phyloP scores from a whole-genome alignment of 1,140 invertebrate genomes.

The Trichonephila inaurata region DNA sequence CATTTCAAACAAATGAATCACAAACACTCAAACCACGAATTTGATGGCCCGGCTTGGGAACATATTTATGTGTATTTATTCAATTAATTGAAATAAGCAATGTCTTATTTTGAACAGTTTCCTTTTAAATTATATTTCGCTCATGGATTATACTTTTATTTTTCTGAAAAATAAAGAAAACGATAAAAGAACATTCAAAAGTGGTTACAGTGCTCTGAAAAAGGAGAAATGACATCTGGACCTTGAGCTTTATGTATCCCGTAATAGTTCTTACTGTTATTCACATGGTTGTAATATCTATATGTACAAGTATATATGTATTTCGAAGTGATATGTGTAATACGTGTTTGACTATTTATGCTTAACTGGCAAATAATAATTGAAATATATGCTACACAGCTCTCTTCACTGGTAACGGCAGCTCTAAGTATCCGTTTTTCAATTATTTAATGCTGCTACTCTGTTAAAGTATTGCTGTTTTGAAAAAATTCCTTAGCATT shows the following conservation, averaged over 20 bases:
- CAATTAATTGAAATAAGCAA: background rate
- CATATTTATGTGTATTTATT: background rate
- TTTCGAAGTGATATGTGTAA: background rate
- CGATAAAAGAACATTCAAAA: background rate
- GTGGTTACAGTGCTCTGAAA: background rate
- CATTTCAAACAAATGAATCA: background rate
- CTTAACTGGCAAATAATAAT: background rate
- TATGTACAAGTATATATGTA: background rate
- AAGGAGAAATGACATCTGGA: background rate
- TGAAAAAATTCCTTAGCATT: background rate
- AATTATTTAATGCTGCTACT: background rate
- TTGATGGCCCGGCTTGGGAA: background rate
- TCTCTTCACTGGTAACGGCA: constrained; percentile 32
- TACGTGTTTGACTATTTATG: background rate
- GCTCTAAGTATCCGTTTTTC: background rate
- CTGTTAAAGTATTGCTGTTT: background rate
- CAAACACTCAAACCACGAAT: background rate
- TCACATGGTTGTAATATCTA: background rate
- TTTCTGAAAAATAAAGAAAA: background rate
- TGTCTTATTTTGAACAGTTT: too few relatives aligned
- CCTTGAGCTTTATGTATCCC: background rate
- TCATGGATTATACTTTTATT: too few relatives aligned
- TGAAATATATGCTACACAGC: background rate
- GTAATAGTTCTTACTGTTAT: background rate
- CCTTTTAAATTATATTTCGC: too few relatives aligned